Percentiles rank a stretch among this genome's conserved stretches.
Conservation (phyloP, 2,797 vertebrate genomes). For the Fratercula arctica region DNA sequence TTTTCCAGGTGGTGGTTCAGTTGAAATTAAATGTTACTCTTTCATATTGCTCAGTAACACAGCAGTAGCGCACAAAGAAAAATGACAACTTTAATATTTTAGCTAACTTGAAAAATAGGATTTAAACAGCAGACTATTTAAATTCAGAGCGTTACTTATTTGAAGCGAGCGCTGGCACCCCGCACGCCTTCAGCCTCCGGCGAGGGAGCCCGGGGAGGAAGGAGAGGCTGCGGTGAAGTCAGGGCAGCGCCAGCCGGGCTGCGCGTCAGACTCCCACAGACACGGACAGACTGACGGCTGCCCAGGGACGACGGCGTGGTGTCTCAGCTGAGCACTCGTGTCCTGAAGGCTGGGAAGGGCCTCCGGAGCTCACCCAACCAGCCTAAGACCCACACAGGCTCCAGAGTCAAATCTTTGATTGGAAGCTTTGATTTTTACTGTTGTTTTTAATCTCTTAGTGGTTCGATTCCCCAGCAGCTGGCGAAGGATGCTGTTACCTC, state of each 20-base stretch:
- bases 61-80: background rate
- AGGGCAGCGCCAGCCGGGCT: fast-evolving
- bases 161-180: background rate
- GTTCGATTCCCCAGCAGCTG: background rate
- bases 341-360: background rate
- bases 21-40: conserved; percentile 35
- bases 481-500: background rate
- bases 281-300: fast-evolving
- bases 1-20: conserved; percentile 60
- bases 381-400: background rate
- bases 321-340: fast-evolving
- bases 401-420: background rate
- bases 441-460: background rate
- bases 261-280: fast-evolving
- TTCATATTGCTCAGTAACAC: background rate
- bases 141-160: background rate
- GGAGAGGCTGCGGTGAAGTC: background rate
- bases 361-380: background rate
- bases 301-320: background rate
- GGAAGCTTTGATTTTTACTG: background rate
- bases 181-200: fast-evolving
- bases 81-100: background rate
- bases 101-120: background rate
- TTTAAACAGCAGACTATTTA: background rate
- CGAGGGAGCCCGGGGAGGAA: background rate